These are phyloP conservation scores for Drosophila formosana DNA, from an alignment of 2,888 invertebrate genomes.

Conservation along the genomic window DNA sequence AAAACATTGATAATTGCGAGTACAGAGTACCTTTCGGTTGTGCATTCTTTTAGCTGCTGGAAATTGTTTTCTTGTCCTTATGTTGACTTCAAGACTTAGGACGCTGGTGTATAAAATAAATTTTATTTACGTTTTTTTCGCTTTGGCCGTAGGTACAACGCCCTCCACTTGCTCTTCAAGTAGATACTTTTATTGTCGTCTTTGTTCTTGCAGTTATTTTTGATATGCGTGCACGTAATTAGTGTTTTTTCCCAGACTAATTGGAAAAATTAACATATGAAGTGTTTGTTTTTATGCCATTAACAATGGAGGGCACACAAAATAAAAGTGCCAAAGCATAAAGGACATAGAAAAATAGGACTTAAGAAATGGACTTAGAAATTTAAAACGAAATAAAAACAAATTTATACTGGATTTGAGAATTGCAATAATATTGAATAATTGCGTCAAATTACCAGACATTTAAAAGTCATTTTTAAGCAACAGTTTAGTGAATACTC, in stretches of 20 bases:
- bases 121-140: conserved; percentile 65
- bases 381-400: too few relatives aligned
- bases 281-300: conserved; percentile 69
- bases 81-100: conserved; percentile 61
- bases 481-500: too few relatives aligned
- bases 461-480: too few relatives aligned
- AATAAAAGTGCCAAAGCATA: conserved; percentile 9
- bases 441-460: too few relatives aligned
- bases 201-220: conserved; percentile 27
- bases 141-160: conserved; percentile 23
- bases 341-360: neutral
- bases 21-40: conserved; percentile 1
- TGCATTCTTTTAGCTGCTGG: conserved; percentile 11
- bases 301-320: conserved; percentile 18
- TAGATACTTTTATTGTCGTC: conserved; percentile 71
- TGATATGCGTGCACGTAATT: conserved; percentile 75
- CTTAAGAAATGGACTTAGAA: too few relatives aligned
- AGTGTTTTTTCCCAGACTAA: conserved; percentile 77
- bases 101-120: conserved; percentile 66
- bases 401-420: too few relatives aligned
- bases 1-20: neutral
- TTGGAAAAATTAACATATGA: conserved; percentile 81
- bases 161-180: conserved; percentile 67
- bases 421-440: too few relatives aligned
- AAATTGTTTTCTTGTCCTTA: conserved; percentile 29